Base-by-base conservation (phyloP, 2,888 invertebrate species). In the Mythimna albipuncta region DNA sequence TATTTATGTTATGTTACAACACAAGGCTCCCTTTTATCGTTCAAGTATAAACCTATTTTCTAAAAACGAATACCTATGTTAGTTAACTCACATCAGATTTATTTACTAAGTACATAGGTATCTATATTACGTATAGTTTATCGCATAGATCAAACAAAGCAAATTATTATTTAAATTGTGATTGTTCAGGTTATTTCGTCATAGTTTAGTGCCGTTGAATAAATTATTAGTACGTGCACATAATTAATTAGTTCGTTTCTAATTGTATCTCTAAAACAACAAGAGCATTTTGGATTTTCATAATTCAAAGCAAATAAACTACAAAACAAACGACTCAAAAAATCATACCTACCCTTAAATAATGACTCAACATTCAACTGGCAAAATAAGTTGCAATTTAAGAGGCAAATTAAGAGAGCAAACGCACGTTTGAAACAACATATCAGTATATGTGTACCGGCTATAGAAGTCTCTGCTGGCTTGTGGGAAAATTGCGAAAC, bases 401-500 rank as follows among this genome's bases (percentile, higher is more conserved):
- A 77, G 75, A 71, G 82, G 57, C 44, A 47, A 47, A 47, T 47
- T 47, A 47, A 47, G 47, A 47, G 47, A 47, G 47, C 47, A 19
- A 71, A 75, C 85, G 83, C 86, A 85, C 83, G 72, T 86, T 87
- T 79, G 75, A 87, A 85, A 84, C 66, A 84, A 84, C 82, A 87
- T 87, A 89, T 89, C 86, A 86, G 85, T 87, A 86, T 85, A 88
- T 87, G 85, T 86, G 81, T 83, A 83, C 81, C 83, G 85, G 79
- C 76, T 82, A 81, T 86, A 89, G 86, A 75, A 89, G 77, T 82
- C 87, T 85, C 82, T 82, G 86, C 84, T 87, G 89, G 91, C 89
- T 93, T 93, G 94, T 95, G 94, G 94, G 95, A 94, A 94, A 94
- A 94, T 94, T 94, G 93, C 93, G 91, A 95, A 95, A 96, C 95